phyloP scores from a whole-genome alignment of 2,888 invertebrate species.

The Philereme vetulata region DNA sequence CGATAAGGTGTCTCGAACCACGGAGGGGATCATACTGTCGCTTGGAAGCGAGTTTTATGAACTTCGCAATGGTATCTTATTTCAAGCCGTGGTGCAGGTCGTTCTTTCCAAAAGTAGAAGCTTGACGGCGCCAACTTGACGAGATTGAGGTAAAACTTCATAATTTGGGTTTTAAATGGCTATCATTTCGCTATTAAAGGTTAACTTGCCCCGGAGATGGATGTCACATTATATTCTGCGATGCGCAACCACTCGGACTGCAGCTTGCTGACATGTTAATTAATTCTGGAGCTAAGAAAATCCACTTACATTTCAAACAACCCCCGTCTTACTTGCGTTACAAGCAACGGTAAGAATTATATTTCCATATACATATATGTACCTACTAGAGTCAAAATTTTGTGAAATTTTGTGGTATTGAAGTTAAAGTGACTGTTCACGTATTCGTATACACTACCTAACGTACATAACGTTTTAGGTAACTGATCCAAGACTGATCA shows the following conservation, averaged over 20 bases:
- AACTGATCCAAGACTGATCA: too few species aligned
- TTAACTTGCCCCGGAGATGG: slow-evolving; percentile 42
- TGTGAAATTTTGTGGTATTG: neutral
- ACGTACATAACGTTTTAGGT: too few species aligned
- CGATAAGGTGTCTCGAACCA: too few species aligned
- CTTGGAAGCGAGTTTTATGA: too few species aligned
- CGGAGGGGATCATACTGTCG: too few species aligned
- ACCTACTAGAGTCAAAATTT: neutral
- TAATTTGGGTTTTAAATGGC: neutral
- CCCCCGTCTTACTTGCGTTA: slow-evolving; percentile 32
- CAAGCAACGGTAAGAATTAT: slow-evolving; percentile 34
- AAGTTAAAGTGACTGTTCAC: neutral
- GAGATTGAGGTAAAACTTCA: neutral
- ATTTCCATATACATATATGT: too few species aligned
- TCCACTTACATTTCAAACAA: slow-evolving; percentile 42
- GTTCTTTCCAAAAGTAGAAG: too few species aligned
- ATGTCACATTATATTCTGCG: slow-evolving; percentile 51
- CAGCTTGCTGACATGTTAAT: slow-evolving; percentile 52
- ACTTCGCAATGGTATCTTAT: too few species aligned
- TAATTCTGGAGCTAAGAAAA: slow-evolving; percentile 51
- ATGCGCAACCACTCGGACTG: slow-evolving; percentile 45
- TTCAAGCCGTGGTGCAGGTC: too few species aligned
- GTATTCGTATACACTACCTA: too few species aligned
- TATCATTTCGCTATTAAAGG: slow-evolving; percentile 36
- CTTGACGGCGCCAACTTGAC: neutral